phyloP scores from a whole-genome alignment of 2,888 invertebrate genomes.

The Megaustenia siamemsis region DNA sequence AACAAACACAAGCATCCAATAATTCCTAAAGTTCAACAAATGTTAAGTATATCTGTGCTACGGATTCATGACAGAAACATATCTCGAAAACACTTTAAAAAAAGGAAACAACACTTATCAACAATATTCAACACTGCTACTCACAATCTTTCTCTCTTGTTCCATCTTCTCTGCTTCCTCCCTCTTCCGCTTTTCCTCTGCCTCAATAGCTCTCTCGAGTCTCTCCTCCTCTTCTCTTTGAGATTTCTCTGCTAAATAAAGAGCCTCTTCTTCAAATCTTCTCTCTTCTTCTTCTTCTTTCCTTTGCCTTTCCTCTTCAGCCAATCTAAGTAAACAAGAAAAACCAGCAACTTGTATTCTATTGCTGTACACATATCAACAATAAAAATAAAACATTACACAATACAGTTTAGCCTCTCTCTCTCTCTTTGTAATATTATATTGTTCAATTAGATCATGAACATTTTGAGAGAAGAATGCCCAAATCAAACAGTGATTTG shows the following conservation, averaged over 20 bases:
- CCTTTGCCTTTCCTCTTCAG: conserved; percentile 86
- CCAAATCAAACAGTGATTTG: too few relatives aligned
- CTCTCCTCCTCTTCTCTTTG: conserved; percentile 91
- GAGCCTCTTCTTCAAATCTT: conserved; percentile 89
- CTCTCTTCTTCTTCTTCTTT: conserved; percentile 92
- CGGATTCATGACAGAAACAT: too few relatives aligned
- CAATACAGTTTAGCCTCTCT: too few relatives aligned
- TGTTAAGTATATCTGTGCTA: too few relatives aligned
- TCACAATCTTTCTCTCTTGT: conserved; percentile 74
- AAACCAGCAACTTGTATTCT: not conserved
- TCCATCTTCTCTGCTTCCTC: conserved; percentile 83
- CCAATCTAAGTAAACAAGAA: conserved; percentile 82
- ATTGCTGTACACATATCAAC: not conserved
- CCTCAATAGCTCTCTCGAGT: conserved; percentile 90
- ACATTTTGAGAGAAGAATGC: too few relatives aligned
- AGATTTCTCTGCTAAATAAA: conserved; percentile 85
- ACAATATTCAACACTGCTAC: conserved; percentile 23
- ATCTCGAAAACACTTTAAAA: not conserved
- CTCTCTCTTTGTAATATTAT: too few relatives aligned
- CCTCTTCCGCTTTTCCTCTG: conserved; percentile 84
- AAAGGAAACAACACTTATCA: not conserved
- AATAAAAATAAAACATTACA: too few relatives aligned
- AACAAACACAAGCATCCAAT: too few relatives aligned
- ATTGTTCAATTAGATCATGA: too few relatives aligned
- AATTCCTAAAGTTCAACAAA: too few relatives aligned